Evolutionary conservation across 2,113 vertebrate genomes (phyloP).

Genomic region (Salvelinus sp.): DNA sequence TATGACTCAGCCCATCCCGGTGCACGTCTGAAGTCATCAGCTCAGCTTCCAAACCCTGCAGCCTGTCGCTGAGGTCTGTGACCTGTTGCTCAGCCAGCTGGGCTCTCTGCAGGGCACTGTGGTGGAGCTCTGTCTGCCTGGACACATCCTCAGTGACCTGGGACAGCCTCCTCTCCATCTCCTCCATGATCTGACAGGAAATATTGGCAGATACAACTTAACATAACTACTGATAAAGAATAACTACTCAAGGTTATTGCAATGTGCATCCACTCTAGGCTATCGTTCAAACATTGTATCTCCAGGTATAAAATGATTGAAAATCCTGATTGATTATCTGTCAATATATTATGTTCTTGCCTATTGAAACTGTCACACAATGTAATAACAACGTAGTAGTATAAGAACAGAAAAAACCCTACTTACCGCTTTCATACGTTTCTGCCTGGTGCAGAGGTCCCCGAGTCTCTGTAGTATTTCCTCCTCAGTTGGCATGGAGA

Average conservation of each 20-base stretch:
- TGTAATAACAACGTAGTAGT: too few species aligned
- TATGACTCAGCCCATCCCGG: slow-evolving; percentile 74
- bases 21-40: slow-evolving; percentile 73
- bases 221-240: not conserved
- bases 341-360: too few species aligned
- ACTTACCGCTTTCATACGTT: slow-evolving; percentile 55
- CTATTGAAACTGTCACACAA: too few species aligned
- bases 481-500: slow-evolving; percentile 58
- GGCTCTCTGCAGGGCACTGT: slow-evolving; percentile 72
- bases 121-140: slow-evolving; percentile 68
- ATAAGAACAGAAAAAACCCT: not conserved
- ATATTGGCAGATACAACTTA: not conserved
- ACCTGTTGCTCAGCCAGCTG: slow-evolving; percentile 76
- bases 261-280: not conserved
- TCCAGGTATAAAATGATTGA: too few species aligned
- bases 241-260: not conserved
- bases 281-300: too few species aligned
- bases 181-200: slow-evolving; percentile 55
- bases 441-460: slow-evolving; percentile 67
- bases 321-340: too few species aligned
- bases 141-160: slow-evolving; percentile 73
- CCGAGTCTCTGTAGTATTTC: slow-evolving; percentile 72
- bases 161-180: slow-evolving; percentile 74
- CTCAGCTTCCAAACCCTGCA: slow-evolving; percentile 78
- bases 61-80: slow-evolving; percentile 71